Evolutionary conservation across 2,113 vertebrate species (phyloP), one percentile per base, ranked within the genome.

Genomic region (Cervus canadensis): DNA sequence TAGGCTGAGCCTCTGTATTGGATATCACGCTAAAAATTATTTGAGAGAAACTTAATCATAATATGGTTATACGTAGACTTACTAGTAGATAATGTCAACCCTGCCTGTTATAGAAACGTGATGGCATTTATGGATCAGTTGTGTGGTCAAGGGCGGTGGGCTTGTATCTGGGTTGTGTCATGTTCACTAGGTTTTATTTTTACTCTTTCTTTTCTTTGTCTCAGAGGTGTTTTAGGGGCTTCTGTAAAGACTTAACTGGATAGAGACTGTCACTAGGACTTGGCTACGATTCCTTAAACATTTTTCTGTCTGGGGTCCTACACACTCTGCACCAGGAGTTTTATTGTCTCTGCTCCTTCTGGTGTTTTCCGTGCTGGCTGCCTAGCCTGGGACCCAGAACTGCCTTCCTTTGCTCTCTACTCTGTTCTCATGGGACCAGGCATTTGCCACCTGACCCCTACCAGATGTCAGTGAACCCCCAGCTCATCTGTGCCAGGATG

Each of bases 321-420:
- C 21, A 26, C 11, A 16, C 0, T 52, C 19, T 5, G 2, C 4
- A 2, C 2, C 3, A 17, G 10, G 21, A 33, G 7, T 59, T 89
- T 11, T 5, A 1, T 30, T 43, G 14, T 36, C 83, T 40, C 8
- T 57, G 19, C 57, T 79, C 3, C 74, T 78, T 67, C 78, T 81
- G 67, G 54, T 17, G 2, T 71, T 40, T 85, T n/a, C 28, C 6
- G 10, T 36, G 40, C 16, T 60, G 59, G 19, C 64, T 85, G 57
- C 79, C 52, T 23, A 3, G 1, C n/a, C 36, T 25, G 26, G 85
- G 28, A 11, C 21, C 12, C 62, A 21, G 62, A 60, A 14, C 81
- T 16, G 19, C 60, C 43, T 91, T 90, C 36, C 62, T 84, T 17
- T 76, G 23, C 40, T 56, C 12, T 57, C 45, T 64, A 21, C 23